Base-by-base conservation (phyloP, 2,113 vertebrate species). In the Plectropomus leopardus region DNA sequence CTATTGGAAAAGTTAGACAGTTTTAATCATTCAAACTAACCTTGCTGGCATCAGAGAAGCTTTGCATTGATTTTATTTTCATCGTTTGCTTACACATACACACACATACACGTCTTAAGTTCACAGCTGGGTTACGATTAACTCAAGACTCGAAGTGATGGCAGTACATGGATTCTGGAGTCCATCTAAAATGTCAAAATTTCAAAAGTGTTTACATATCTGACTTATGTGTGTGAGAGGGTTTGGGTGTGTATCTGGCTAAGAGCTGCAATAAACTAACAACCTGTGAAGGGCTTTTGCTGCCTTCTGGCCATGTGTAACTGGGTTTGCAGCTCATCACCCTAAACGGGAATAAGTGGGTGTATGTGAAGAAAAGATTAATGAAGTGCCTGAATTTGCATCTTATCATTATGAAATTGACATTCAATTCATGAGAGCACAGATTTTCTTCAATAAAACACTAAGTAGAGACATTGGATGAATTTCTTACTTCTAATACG, bases 1-100 rank as follows among this genome's bases (percentile, higher is more conserved):
- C 44, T 44, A 21, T 64, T 26, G 15, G 44, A 78, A 26, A 63
- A 60, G 6, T 23, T 26, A 32, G 28, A 70, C 2, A 30, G 3
- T 9, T 48, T 70, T 36, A 61, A 11, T 57, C 11, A 63, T 26
- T 73, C 14, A 50, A 44, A 23, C 16, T 26, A 51, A 51, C 54
- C 45, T 50, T 32, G 21, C 21, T 61, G 36, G 47, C 45, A 30
- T 36, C 23, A 30, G 23, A 26, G 10, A 11, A 6, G 4, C 36
- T 55, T 61, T 59, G n/a, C 17, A 66, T 34, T 72, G 16, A 32
- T 44, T 61, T 21, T 40, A 30, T 78, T 55, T 76, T 60, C 23
- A 54, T 59, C 17, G 44, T 32, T 58, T 69, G 44, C 44, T 60
- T 28, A 45, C n/a, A 61, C 32, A 54, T n/a, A n/a, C n/a, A n/a